Conservation (phyloP, 2,888 invertebrate genomes). For the Protonemura montana region DNA sequence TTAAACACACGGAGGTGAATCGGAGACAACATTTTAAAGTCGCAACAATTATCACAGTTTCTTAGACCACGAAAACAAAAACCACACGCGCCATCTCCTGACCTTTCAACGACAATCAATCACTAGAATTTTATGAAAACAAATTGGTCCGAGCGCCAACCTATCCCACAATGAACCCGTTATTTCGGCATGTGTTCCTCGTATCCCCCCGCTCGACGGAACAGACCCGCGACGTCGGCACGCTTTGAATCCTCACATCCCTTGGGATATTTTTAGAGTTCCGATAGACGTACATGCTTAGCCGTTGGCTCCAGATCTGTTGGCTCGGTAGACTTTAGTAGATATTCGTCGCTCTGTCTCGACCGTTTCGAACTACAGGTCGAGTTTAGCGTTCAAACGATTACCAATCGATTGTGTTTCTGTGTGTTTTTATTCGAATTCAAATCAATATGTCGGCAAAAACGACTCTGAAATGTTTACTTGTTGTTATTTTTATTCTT, state of each 20-base stretch:
- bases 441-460: background rate
- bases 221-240: background rate
- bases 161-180: background rate
- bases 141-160: background rate
- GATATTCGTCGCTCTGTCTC: background rate
- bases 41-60: too few relatives aligned
- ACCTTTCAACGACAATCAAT: background rate
- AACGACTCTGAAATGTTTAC: background rate
- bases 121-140: background rate
- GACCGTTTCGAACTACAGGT: background rate
- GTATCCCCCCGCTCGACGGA: background rate
- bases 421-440: background rate
- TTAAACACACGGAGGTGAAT: too few relatives aligned
- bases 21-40: too few relatives aligned
- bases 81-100: background rate
- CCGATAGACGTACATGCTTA: too few relatives aligned
- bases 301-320: background rate
- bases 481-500: background rate
- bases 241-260: background rate
- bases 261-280: background rate
- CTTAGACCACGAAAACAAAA: too few relatives aligned
- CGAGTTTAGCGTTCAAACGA: background rate
- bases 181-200: background rate
- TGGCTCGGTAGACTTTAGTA: background rate
- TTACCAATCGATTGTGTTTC: background rate